phyloP scores from a whole-genome alignment of 2,113 vertebrate species.

The Gavia stellata region DNA sequence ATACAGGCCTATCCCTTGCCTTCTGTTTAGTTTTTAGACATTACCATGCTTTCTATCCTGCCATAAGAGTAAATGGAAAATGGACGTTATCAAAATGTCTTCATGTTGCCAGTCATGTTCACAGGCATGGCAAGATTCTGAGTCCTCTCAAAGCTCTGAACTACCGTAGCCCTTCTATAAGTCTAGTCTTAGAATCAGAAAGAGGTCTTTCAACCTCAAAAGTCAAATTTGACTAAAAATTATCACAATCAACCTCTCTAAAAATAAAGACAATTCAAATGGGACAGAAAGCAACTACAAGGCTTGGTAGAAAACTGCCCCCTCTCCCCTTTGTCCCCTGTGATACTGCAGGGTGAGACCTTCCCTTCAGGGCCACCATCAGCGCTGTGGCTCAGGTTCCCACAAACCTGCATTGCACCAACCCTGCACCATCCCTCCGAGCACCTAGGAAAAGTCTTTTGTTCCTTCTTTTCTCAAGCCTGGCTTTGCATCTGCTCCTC shows the following conservation, averaged over 20 bases:
- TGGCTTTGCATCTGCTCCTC: background rate
- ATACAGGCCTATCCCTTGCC: background rate
- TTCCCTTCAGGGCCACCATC: background rate
- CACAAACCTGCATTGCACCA: background rate
- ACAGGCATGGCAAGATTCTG: background rate
- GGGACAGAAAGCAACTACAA: background rate
- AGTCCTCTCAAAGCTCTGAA: background rate
- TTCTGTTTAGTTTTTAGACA: background rate
- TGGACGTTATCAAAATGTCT: background rate
- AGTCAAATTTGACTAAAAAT: background rate
- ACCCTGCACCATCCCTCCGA: background rate
- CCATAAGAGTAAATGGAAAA: background rate
- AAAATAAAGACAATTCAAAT: background rate
- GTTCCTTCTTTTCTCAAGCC: background rate
- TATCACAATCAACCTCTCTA: background rate
- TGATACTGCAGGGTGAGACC: background rate
- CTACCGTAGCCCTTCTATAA: background rate
- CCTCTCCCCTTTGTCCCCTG: no score
- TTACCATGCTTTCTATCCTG: background rate
- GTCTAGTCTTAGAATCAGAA: background rate
- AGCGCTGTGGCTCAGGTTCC: background rate
- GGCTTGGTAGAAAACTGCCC: background rate
- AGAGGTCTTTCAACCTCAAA: background rate
- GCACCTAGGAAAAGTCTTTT: background rate
- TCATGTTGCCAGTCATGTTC: background rate